Percentiles rank a stretch among this genome's conserved stretches.
These are phyloP conservation scores for Augiades crinisus DNA, from an alignment of 2,888 invertebrate species.

Conservation along the genomic window DNA sequence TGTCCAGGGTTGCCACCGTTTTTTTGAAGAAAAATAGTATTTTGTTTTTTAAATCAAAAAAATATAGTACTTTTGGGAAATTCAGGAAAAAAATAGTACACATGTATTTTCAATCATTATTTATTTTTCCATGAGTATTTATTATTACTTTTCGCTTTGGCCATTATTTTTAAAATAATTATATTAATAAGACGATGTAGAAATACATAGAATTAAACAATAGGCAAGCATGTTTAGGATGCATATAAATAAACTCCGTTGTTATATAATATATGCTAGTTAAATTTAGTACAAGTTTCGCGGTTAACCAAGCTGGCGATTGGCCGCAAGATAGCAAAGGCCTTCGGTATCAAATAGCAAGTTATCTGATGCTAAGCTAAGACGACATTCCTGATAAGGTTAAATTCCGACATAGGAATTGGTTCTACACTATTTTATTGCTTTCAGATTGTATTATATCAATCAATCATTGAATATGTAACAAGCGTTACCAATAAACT, in stretches of 20 bases:
- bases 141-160: background rate
- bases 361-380: slow-evolving; percentile 5
- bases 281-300: slow-evolving; percentile 5
- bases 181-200: no score
- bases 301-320: slow-evolving; percentile 9
- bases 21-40: no score
- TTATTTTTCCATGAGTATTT: background rate
- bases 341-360: slow-evolving; percentile 8
- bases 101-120: background rate
- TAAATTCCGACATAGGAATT: background rate
- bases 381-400: background rate
- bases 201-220: no score
- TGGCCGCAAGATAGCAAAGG: slow-evolving; percentile 5
- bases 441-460: no score
- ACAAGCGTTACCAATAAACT: no score
- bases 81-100: background rate
- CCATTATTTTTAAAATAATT: background rate
- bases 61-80: background rate
- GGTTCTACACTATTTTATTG: no score
- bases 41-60: background rate
- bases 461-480: no score
- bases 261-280: background rate
- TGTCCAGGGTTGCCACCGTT: background rate
- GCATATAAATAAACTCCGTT: background rate
- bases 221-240: background rate